Evolutionary conservation across 2,797 vertebrate species (phyloP).

Genomic region (Characodon lateralis): DNA sequence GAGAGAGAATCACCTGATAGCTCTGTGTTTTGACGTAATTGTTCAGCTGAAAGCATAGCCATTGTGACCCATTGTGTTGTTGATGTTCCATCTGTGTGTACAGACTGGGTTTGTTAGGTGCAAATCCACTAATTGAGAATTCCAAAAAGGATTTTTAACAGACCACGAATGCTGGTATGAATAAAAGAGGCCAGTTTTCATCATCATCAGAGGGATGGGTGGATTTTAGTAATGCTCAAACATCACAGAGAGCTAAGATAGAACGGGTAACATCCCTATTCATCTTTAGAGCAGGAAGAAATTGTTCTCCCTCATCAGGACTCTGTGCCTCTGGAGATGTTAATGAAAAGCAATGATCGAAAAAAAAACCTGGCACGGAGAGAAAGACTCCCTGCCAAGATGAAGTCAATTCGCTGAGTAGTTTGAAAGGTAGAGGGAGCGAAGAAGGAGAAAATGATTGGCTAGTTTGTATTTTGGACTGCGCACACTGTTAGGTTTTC

Average conservation of each 20-base stretch:
- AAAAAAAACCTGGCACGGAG: conserved; percentile 30
- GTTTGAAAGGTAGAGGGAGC: conserved; percentile 21
- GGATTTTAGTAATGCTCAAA: conserved; percentile 12
- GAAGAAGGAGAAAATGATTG: conserved; percentile 42
- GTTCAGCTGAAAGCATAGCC: conserved; percentile 47
- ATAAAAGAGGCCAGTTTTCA: conserved; percentile 22
- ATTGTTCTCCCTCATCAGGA: conserved; percentile 40
- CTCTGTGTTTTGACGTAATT: conserved; percentile 42
- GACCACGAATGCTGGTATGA: conserved; percentile 53
- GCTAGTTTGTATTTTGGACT: conserved; percentile 44
- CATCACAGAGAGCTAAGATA: conserved; percentile 33
- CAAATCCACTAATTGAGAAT: conserved; percentile 50
- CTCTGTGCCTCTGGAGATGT: conserved; percentile 30
- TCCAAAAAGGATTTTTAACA: conserved; percentile 52
- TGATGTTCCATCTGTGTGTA: conserved; percentile 35
- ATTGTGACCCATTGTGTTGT: conserved; percentile 25
- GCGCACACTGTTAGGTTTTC: conserved; percentile 23
- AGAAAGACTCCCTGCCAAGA: conserved; percentile 52
- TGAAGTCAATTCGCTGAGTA: conserved; percentile 34
- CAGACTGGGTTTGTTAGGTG: conserved; percentile 32
- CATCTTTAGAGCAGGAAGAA: conserved; percentile 34
- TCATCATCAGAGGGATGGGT: neutral
- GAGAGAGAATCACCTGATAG: conserved; percentile 34
- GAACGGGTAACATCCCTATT: conserved; percentile 16
- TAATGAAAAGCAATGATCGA: conserved; percentile 36